Evolutionary conservation across 92 coral and sea anemone genomes (phyloP), one percentile per base, ranked within the genome.

Genomic region (Epizoanthus rinbou): DNA sequence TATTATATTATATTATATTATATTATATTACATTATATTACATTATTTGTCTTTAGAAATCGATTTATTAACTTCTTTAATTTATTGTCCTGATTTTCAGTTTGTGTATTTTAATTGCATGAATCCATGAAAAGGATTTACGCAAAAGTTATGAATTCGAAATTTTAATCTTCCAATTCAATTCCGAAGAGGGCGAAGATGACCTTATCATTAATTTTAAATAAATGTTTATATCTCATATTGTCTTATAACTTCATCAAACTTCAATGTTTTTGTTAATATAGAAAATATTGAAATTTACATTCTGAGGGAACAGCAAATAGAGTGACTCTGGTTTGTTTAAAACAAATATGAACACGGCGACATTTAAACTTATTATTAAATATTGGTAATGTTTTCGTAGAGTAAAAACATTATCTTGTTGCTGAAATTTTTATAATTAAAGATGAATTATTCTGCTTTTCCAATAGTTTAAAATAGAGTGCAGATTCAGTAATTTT

Each of bases 201-300:
- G 73, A 17, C 73, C 50, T 33, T 67, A 25, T 14, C 73, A 33
- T 67, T 33, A 67, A 35, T 15, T 35, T 31, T 33, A 33, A 67
- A 67, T 78, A 62, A 37, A 63, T 33, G 71, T 63, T 62, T 78
- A 41, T 78, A 60, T 41, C 22, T 37, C 62, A 23, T 19, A 59
- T 60, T 21, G 59, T 63, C 82, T 43, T 53, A 14, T 59, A 50
- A 22, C 31, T 78, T 43, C 70, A 37, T 60, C 57, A 78, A 67
- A 78, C 70, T 62, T 60, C 66, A 78, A 25, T 78, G 82, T 78
- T 78, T 78, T 78, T 78, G 43, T 78, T 33, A 78, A 78, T 50
- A 62, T 60, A 24, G 23, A 78, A 41, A 21, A 62, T 78, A 31
- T 62, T 78, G 15, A 78, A 78, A 78, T 37, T 63, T 25, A 11